Evolutionary conservation across 1,140 invertebrate species (phyloP), one percentile per base, ranked within the genome.

Genomic region (Drosophila aff.): DNA sequence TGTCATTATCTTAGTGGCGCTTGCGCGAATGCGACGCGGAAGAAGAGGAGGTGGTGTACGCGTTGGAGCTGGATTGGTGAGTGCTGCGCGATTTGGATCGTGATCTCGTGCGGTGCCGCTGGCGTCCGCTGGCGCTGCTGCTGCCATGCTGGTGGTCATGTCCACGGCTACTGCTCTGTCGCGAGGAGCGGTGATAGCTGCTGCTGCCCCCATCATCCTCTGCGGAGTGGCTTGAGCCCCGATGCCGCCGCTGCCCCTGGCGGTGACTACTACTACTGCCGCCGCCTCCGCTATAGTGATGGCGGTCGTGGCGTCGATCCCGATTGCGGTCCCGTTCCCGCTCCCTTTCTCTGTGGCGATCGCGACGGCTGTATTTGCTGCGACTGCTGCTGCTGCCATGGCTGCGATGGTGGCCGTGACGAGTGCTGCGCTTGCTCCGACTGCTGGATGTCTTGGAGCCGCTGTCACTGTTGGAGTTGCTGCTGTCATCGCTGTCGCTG

Each of bases 61-160:
- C 65, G 2, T 69, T 68, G 31, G 84, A 87, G 40, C 74, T 62
- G 65, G 85, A 81, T 74, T 75, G 68, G 62, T 89, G 81, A 36
- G 60, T 78, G 73, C 53, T 90, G 50, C 84, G 81, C n/a, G 84
- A 85, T 28, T 82, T 79, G 36, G 85, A 90, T 21, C 86, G 85
- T 10, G 85, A 90, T 60, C 85, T 80, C 36, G 85, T 71, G 28
- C 65, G 58, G 3, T 60, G 49, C 9, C 79, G 62, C 40, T 76
- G 64, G 4, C 74, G 77, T 26, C 64, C 49, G 40, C 67, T 72
- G 52, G 13, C 58, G 41, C 71, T 79, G 53, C 59, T 78, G 23
- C 23, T 23, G 2, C 23, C 23, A 3, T 23, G 23, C 23, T 87
- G 74, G 6, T 87, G 74, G 6, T 82, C 69, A 43, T 79, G 60